Percentiles rank a stretch among this genome's conserved stretches.
Evolutionary conservation across 2,888 invertebrate species (phyloP).

Genomic region (Orthosia cruda): DNA sequence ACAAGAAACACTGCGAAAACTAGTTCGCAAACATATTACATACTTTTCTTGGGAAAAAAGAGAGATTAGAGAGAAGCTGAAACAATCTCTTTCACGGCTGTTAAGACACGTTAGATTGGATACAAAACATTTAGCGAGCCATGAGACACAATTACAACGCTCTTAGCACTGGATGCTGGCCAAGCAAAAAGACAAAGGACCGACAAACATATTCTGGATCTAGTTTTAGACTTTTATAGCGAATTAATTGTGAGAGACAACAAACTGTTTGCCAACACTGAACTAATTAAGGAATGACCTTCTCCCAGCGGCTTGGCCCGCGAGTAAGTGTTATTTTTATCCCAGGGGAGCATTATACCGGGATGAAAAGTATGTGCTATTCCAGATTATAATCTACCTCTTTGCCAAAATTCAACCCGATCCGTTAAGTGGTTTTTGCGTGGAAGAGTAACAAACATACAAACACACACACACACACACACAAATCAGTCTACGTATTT

Average conservation of each 20-base stretch:
- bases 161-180: slow-evolving; percentile 75
- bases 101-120: slow-evolving; percentile 59
- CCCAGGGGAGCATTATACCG: no score
- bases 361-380: no score
- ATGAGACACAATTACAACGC: slow-evolving; percentile 77
- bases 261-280: slow-evolving; percentile 33
- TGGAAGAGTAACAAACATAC: no score
- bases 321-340: no score
- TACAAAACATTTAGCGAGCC: slow-evolving; percentile 67
- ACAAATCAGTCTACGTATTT: no score
- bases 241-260: slow-evolving; percentile 45
- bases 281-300: slow-evolving; percentile 31
- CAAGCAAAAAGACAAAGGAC: slow-evolving; percentile 71
- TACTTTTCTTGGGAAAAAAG: slow-evolving; percentile 44
- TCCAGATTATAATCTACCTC: no score
- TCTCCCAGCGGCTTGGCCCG: no score
- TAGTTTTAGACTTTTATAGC: slow-evolving; percentile 47
- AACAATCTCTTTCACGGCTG: slow-evolving; percentile 50
- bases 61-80: slow-evolving; percentile 46
- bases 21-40: slow-evolving; percentile 39
- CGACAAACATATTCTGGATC: slow-evolving; percentile 46
- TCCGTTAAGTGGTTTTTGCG: no score
- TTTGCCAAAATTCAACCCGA: no score
- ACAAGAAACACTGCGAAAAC: slow-evolving; percentile 26
- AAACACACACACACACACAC: no score